phyloP scores from a whole-genome alignment of 2,888 invertebrate genomes.

The Harpalus rufipes region DNA sequence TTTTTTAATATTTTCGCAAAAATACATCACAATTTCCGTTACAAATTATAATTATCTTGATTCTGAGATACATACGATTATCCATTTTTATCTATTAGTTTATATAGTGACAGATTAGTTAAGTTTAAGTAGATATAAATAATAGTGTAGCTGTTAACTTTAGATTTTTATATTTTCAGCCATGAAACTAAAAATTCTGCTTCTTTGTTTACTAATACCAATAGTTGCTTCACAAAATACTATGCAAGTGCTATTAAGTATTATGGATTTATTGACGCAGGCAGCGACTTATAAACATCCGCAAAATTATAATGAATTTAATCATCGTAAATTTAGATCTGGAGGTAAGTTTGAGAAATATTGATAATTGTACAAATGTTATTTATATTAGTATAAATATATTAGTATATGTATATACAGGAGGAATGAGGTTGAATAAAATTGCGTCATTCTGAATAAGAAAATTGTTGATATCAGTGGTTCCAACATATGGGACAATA shows the following conservation, averaged over 20 bases:
- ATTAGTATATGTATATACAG: no score
- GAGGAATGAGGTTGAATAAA: no score
- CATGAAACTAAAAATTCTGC: neutral
- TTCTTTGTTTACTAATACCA: neutral
- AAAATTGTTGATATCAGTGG: no score
- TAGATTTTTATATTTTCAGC: neutral
- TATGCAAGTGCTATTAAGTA: neutral
- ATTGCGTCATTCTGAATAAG: no score
- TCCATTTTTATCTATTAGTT: no score
- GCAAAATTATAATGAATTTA: constrained; percentile 13
- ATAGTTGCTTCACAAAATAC: neutral
- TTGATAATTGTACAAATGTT: neutral
- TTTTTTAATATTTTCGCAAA: no score
- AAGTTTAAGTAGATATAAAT: neutral
- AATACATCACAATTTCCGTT: no score
- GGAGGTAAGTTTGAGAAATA: neutral
- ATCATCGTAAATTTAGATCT: neutral
- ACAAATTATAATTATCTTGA: no score
- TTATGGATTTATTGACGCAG: neutral
- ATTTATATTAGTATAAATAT: no score
- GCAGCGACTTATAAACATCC: neutral
- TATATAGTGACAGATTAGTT: no score
- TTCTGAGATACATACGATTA: no score
- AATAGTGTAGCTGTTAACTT: neutral
- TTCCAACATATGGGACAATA: no score